These are phyloP conservation scores for Eupeodes luniger DNA, from an alignment of 2,888 invertebrate genomes.

Conservation along the genomic window DNA sequence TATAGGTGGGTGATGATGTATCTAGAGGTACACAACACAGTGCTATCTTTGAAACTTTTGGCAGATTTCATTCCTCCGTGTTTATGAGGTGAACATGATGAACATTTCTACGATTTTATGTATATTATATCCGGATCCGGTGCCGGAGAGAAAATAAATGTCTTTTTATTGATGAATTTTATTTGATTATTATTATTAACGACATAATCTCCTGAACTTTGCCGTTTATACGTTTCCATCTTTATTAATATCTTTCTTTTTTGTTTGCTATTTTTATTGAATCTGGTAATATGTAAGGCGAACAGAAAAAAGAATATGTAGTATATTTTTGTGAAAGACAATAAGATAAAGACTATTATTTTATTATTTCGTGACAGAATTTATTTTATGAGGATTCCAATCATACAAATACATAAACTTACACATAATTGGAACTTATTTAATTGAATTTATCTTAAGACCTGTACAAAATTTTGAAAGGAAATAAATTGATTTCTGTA, in stretches of 20 bases:
- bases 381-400: neutral
- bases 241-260: constrained; percentile 15
- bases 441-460: neutral
- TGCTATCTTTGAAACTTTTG: neutral
- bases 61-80: neutral
- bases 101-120: neutral
- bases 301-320: neutral
- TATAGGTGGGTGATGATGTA: too few species aligned
- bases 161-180: constrained; percentile 33
- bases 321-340: neutral
- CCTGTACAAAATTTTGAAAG: too few species aligned
- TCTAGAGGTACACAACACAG: neutral
- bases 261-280: constrained; percentile 16
- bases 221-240: neutral
- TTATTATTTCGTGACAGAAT: constrained; percentile 14
- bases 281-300: neutral
- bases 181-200: constrained; percentile 45
- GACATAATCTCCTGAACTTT: constrained; percentile 23
- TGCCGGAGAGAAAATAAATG: neutral
- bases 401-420: too few species aligned
- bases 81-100: neutral
- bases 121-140: neutral
- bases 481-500: too few species aligned
- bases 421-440: neutral
- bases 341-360: neutral